phyloP scores from a whole-genome alignment of 2,113 vertebrate species.

The Gymnogyps californianus region DNA sequence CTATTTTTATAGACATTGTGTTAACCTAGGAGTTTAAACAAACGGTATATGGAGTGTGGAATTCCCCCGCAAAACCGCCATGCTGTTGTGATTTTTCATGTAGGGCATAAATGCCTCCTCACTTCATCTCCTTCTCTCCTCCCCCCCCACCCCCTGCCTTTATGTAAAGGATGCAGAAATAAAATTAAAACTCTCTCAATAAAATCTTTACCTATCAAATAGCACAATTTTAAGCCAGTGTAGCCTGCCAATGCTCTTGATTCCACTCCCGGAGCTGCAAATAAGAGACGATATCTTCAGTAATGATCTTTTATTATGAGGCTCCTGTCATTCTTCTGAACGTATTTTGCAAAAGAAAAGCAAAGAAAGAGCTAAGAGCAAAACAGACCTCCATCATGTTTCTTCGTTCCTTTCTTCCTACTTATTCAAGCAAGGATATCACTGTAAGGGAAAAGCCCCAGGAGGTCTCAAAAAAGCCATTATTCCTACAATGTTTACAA shows the following conservation, averaged over 20 bases:
- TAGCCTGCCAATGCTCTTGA: conserved; percentile 27
- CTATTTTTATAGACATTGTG: background rate
- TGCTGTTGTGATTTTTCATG: background rate
- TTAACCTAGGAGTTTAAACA: background rate
- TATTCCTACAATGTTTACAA: background rate
- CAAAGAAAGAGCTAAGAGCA: conserved; percentile 7
- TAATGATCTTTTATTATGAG: conserved; percentile 33
- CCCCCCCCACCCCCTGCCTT: background rate
- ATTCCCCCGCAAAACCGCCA: background rate
- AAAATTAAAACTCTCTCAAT: conserved; percentile 13
- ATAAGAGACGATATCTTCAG: conserved; percentile 22
- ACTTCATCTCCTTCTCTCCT: background rate
- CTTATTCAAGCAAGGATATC: background rate
- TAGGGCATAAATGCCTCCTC: background rate
- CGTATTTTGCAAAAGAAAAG: conserved; percentile 5
- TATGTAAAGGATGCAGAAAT: conserved; percentile 24
- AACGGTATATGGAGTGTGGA: background rate
- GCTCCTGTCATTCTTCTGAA: conserved; percentile 14
- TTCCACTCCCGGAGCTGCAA: conserved; percentile 10
- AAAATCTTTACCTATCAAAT: conserved; percentile 46
- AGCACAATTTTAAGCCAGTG: background rate
- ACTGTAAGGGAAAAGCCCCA: background rate
- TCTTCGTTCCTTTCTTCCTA: background rate
- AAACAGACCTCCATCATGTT: background rate
- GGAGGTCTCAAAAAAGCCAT: background rate